Base-by-base conservation (phyloP, 2,113 vertebrate species). In the Equus przewalskii region DNA sequence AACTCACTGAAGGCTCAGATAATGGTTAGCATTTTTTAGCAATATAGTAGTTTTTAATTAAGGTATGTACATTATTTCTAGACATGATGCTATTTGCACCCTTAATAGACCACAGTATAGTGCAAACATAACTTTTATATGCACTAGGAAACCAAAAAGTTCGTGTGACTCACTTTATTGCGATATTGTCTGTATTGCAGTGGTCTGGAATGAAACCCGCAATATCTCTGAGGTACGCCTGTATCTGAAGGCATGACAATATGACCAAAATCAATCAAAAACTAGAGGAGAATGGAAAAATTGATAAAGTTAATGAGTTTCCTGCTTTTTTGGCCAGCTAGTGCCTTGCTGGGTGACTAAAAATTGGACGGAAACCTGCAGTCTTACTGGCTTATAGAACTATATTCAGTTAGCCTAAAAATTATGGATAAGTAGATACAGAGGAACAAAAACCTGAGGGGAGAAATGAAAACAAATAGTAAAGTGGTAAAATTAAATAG, bases 321-420 rank as follows among this genome's bases (percentile, higher is more conserved):
- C 10, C 28, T 26, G 13, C 36, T 72, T 86, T 88, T 87, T 86
- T 81, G 14, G n/a, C 7, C 33, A 75, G 18, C 19, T 89, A 21
- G 5, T 89, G 4, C 33, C 22, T 84, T 92, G 9, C 36, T 72
- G 1, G 22, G 41, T 84, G 26, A 78, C 9, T 79, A 69, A 89
- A 95, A 46, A 54, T 60, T 62, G 72, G 12, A 46, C 28, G 56
- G 5, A 72, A 89, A 89, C 16, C 15, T 67, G 19, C 7, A 54
- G 30, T 89, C 56, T 89, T 69, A 72, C 8, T 92, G 26, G 6
- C 30, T 44, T 86, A 84, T 41, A 78, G 3, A 89, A 84, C 33
- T 58, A 94, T 84, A 83, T 79, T 91, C 18, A 87, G 7, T 67
- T 88, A 91, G 5, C 49, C 26, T 88, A 79, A 94, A 92, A 78